A percentile compares a stretch with the other conserved stretches of the same genome.
Evolutionary conservation across 64 coral and sea anemone genomes (phyloP).

Genomic region (Stichodactyla mertensii): DNA sequence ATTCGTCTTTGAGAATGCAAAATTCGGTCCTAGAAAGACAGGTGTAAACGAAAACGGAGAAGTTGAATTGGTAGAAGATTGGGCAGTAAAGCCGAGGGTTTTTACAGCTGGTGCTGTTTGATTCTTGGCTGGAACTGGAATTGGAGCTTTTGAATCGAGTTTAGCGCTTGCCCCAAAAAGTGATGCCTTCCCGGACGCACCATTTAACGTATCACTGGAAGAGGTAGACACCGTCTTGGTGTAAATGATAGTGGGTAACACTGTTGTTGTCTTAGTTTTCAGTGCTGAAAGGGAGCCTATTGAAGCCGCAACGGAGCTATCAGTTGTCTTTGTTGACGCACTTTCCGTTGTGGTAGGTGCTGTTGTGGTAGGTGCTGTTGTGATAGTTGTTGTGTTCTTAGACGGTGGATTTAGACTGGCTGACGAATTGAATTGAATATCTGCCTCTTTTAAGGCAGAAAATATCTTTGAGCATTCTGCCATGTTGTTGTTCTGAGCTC

Average conservation of each 20-base stretch:
- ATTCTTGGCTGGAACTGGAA: background rate
- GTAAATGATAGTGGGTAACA: background rate
- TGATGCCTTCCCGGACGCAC: background rate
- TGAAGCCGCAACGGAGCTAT: background rate
- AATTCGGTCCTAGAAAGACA: too few species aligned
- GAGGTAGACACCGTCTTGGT: background rate
- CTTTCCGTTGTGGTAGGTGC: background rate
- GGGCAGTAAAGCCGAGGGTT: background rate
- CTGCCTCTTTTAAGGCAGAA: background rate
- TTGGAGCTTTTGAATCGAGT: background rate
- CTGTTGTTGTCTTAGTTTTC: background rate
- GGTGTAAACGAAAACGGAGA: too few species aligned
- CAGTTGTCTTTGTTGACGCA: background rate
- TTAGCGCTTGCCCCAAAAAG: background rate
- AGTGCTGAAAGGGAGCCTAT: background rate
- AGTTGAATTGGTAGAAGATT: too few species aligned
- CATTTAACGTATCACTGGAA: background rate
- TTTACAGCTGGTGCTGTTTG: background rate
- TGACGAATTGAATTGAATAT: background rate
- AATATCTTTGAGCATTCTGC: background rate
- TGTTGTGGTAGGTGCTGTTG: background rate
- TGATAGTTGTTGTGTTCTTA: background rate
- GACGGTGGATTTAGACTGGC: background rate
- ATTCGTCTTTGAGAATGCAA: too few species aligned
- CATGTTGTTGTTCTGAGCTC: background rate